Base-by-base conservation (phyloP, 2,797 vertebrate genomes). In the Ceryle rudis region DNA sequence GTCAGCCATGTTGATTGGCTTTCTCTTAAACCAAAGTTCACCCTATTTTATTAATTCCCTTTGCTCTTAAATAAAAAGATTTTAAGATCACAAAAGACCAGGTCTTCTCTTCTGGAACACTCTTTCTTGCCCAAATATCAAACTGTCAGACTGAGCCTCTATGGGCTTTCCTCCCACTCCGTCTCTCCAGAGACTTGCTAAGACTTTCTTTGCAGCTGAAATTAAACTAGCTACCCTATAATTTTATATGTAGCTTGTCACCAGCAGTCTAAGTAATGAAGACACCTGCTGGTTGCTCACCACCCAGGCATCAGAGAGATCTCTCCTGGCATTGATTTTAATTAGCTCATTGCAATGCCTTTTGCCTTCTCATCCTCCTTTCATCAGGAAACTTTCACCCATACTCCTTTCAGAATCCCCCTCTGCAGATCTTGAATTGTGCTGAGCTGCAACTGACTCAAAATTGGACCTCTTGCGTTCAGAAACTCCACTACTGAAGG, bases 191-290 rank as follows among this genome's bases (percentile, higher is more conserved):
- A 91, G 91, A 72, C 58, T 89, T 81, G 31, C 58, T 81, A 84
- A 93, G 77, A 73, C 58, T 95, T 89, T 61, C 85, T 84, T 70
- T 81, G 58, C 90, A 90, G 73, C 70, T 81, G 87, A 94, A 95
- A 96, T 96, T 95, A 95, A 91, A 94, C 1, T 10, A 91, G 70
- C 55, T 92, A 90, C 58, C 71, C 80, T n/a, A 44, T 90, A 92
- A 95, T 95, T 95, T 95, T 84, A 51, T 14, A 70, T 73, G 85
- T 86, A 91, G 70, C 66, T 89, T 97, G 93, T 95, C 96, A 96
- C 93, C 66, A 94, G 80, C 47, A 94, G 75, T 86, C 90, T 86
- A 80, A 96, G 87, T 95, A 96, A 96, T 89, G 95, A 97, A 96
- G 90, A 88, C 90, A 89, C 96, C 96, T 95, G 96, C 96, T 94